phyloP scores from a whole-genome alignment of 2,888 invertebrate species.

The Sinotaia quadrata region DNA sequence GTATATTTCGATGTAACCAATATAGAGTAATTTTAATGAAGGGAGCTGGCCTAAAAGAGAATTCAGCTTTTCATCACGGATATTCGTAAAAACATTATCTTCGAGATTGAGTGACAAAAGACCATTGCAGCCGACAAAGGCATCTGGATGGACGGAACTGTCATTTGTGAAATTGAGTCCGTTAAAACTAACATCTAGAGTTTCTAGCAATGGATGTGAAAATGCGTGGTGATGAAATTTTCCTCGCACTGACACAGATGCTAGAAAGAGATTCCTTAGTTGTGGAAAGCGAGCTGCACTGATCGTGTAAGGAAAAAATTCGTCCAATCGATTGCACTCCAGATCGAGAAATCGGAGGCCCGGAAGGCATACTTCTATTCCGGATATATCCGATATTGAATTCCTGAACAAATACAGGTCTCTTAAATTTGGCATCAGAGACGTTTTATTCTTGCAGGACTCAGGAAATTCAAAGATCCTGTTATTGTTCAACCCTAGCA shows the following conservation, averaged over 20 bases:
- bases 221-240: constrained; percentile 17
- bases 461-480: background rate
- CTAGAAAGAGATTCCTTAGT: constrained; percentile 1
- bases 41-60: constrained; percentile 3
- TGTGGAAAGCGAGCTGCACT: background rate
- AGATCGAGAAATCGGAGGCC: background rate
- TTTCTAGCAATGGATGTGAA: background rate
- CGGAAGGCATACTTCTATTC: constrained; percentile 17
- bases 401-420: constrained; percentile 15
- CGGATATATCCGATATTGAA: background rate
- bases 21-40: constrained; percentile 18
- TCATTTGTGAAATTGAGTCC: constrained; percentile 6
- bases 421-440: constrained; percentile 17
- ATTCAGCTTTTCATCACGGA: background rate
- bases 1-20: background rate
- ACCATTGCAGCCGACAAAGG: constrained; percentile 7
- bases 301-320: background rate
- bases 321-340: constrained; percentile 11
- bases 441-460: background rate
- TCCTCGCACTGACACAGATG: constrained; percentile 3
- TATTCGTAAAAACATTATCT: background rate
- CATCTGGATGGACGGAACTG: background rate
- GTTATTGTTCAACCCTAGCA: background rate
- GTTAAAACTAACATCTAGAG: constrained; percentile 23
- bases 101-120: constrained; percentile 2